phyloP scores from a whole-genome alignment of 2,888 invertebrate species.

The Agriopis marginaria region DNA sequence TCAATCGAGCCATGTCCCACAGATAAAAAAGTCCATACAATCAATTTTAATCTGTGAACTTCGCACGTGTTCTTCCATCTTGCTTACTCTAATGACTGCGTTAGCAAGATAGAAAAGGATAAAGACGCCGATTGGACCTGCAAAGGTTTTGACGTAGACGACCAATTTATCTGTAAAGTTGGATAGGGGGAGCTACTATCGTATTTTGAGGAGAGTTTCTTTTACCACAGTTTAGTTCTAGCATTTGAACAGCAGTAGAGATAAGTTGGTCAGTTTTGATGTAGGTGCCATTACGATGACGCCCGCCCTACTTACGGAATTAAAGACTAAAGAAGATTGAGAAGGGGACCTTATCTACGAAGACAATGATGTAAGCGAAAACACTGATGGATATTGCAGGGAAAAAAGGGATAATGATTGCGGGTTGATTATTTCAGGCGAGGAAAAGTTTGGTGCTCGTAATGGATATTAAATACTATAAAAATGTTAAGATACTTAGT shows the following conservation, averaged over 20 bases:
- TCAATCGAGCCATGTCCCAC: constrained; percentile 79
- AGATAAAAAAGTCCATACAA: constrained; percentile 80
- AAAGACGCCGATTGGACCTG: constrained; percentile 58
- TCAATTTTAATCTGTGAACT: constrained; percentile 84
- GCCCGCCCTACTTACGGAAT: constrained; percentile 81
- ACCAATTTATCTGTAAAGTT: background rate
- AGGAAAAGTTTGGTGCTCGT: background rate
- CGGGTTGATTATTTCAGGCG: constrained; percentile 32
- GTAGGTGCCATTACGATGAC: constrained; percentile 76
- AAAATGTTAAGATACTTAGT: too few relatives aligned
- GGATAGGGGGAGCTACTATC: background rate
- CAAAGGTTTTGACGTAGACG: constrained; percentile 53
- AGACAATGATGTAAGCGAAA: constrained; percentile 84
- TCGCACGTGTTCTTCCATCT: constrained; percentile 63
- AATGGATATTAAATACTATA: constrained; percentile 24
- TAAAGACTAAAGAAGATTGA: constrained; percentile 85
- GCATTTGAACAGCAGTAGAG: background rate
- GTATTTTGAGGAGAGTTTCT: background rate
- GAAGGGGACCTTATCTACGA: constrained; percentile 73
- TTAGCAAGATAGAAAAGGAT: constrained; percentile 55
- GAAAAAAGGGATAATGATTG: constrained; percentile 59
- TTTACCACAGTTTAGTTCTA: background rate
- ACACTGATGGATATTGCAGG: constrained; percentile 71
- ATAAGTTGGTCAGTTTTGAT: constrained; percentile 53
- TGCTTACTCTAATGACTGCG: constrained; percentile 45